Conservation (phyloP, 2,797 vertebrate genomes). For the Morelia viridis region DNA sequence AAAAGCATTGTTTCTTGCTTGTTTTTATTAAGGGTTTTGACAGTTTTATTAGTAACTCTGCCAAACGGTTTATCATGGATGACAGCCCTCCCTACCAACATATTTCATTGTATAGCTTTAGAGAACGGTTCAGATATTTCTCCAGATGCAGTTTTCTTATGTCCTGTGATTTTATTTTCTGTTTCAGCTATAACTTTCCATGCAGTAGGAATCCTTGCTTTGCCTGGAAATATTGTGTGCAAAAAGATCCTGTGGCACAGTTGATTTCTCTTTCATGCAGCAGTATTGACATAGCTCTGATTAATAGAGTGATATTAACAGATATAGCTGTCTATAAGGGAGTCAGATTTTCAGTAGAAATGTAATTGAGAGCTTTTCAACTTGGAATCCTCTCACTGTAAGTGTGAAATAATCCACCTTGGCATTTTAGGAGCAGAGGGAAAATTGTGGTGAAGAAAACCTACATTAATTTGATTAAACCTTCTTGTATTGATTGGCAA, state of each 20-base stretch:
- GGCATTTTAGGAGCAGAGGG: neutral
- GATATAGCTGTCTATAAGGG: neutral
- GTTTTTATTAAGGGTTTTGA: conserved; percentile 59
- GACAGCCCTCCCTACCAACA: conserved; percentile 11
- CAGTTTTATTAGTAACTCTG: conserved; percentile 43
- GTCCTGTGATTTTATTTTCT: conserved; percentile 47
- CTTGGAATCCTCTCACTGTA: neutral
- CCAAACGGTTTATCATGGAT: neutral
- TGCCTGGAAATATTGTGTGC: neutral
- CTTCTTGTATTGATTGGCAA: neutral
- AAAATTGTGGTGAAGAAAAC: neutral
- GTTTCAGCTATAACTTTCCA: neutral
- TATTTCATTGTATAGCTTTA: conserved; percentile 11
- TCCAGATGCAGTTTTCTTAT: conserved; percentile 21
- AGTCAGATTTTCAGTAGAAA: neutral
- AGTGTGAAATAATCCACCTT: neutral
- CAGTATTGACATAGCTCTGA: neutral
- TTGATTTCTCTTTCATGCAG: neutral
- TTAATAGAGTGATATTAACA: neutral
- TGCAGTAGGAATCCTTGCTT: conserved; percentile 22
- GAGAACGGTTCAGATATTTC: conserved; percentile 26
- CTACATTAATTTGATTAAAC: neutral
- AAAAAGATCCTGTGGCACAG: neutral
- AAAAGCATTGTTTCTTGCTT: conserved; percentile 36
- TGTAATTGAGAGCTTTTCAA: neutral